phyloP scores from a whole-genome alignment of 2,888 invertebrate genomes.

The Maniola hyperantus region DNA sequence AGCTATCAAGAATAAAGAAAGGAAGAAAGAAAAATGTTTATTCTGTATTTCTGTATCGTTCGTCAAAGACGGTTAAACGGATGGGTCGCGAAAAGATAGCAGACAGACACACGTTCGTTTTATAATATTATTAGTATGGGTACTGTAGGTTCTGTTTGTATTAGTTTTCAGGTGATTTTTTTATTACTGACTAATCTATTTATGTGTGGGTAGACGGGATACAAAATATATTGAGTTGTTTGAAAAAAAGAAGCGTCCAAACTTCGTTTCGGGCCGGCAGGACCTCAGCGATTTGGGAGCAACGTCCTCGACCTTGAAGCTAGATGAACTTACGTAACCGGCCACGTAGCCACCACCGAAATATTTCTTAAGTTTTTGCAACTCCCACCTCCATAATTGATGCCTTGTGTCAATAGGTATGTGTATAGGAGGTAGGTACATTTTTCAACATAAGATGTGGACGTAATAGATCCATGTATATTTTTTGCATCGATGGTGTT shows the following conservation, averaged over 20 bases:
- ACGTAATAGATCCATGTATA: constrained; percentile 3
- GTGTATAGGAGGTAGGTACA: constrained; percentile 30
- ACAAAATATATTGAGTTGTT: constrained; percentile 33
- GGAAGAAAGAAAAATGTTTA: no score
- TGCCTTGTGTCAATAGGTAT: constrained; percentile 30
- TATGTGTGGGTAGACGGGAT: constrained; percentile 35
- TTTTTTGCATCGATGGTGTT: constrained; percentile 17
- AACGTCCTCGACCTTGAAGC: constrained; percentile 81
- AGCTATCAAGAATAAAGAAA: no score
- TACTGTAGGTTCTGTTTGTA: neutral
- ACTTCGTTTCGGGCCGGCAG: constrained; percentile 59
- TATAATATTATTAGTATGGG: no score
- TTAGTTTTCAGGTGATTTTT: neutral
- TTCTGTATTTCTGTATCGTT: no score
- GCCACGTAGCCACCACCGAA: constrained; percentile 73
- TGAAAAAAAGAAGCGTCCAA: constrained; percentile 72
- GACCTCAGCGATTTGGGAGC: constrained; percentile 81
- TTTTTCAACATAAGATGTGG: constrained; percentile 9
- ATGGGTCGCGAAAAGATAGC: no score
- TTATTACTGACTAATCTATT: constrained; percentile 8
- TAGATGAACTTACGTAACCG: constrained; percentile 82
- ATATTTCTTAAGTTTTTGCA: constrained; percentile 76
- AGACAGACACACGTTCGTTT: no score
- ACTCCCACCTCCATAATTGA: constrained; percentile 59
- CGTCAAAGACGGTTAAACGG: no score